A percentile compares a stretch with the other conserved stretches of the same genome.
Conservation (phyloP, 2,113 vertebrate genomes). For the Vulpes vulpes region DNA sequence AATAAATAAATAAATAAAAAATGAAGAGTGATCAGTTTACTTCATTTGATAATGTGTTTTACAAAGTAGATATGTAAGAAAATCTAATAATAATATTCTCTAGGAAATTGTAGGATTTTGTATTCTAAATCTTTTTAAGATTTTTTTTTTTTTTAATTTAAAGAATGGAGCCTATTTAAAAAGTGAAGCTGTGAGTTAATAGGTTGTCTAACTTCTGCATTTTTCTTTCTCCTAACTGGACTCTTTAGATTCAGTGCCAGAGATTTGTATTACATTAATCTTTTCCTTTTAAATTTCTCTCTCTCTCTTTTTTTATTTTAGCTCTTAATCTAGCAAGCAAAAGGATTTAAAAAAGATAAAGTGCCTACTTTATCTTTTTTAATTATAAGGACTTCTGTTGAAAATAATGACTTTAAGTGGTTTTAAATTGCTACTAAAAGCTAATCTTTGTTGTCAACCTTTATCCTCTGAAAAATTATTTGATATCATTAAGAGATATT, state of each 20-base stretch:
- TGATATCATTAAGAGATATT: neutral
- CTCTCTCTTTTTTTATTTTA: neutral
- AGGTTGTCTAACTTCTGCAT: neutral
- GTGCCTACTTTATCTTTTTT: neutral
- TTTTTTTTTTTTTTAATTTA: conserved; percentile 24
- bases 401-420: neutral
- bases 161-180: conserved; percentile 1
- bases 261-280: neutral
- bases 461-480: conserved; percentile 34
- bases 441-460: neutral
- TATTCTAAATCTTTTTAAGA: neutral
- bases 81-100: neutral
- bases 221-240: neutral
- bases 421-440: conserved; percentile 31
- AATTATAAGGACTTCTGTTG: conserved; percentile 3
- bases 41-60: conserved; percentile 26
- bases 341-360: neutral
- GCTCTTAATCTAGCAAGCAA: neutral
- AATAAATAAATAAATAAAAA: no score
- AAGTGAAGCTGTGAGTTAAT: neutral
- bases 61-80: neutral
- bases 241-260: neutral
- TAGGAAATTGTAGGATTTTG: neutral
- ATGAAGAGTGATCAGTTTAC: neutral
- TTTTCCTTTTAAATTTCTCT: conserved; percentile 8